Evolutionary conservation across 2,797 vertebrate genomes (phyloP).

Genomic region (Parambassis ranga): DNA sequence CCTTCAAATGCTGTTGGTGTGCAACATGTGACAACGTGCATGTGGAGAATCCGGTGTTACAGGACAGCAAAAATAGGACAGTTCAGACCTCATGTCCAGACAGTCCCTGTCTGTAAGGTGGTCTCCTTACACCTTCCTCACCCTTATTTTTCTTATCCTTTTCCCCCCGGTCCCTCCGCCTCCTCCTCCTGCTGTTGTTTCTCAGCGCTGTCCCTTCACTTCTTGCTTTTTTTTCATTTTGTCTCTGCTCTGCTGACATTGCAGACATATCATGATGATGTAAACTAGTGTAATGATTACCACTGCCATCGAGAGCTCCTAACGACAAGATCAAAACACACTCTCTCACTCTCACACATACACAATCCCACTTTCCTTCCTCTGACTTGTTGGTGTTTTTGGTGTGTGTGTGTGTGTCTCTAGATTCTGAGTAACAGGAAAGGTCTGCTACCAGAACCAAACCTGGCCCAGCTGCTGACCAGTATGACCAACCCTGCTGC

Average conservation of each 20-base stretch:
- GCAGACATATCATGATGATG: constrained; percentile 64
- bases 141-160: constrained; percentile 1
- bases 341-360: constrained; percentile 6
- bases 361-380: not conserved
- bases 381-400: constrained; percentile 20
- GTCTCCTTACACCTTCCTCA: too few relatives aligned
- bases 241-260: constrained; percentile 48
- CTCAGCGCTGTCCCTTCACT: not conserved
- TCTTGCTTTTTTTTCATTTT: constrained; percentile 4
- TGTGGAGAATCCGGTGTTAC: too few relatives aligned
- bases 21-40: too few relatives aligned
- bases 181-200: not conserved
- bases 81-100: too few relatives aligned
- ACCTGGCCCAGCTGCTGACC: constrained; percentile 91
- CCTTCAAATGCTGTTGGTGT: too few relatives aligned
- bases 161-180: not conserved
- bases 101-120: not conserved
- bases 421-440: constrained; percentile 93
- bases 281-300: constrained; percentile 69
- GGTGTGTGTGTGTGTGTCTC: constrained; percentile 12
- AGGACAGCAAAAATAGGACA: too few relatives aligned
- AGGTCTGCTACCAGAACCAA: constrained; percentile 93
- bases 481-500: constrained; percentile 94
- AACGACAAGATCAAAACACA: constrained; percentile 65
- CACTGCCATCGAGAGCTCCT: constrained; percentile 47